Evolutionary conservation across 1,140 invertebrate genomes (phyloP).

Genomic region (Grapholita molesta): DNA sequence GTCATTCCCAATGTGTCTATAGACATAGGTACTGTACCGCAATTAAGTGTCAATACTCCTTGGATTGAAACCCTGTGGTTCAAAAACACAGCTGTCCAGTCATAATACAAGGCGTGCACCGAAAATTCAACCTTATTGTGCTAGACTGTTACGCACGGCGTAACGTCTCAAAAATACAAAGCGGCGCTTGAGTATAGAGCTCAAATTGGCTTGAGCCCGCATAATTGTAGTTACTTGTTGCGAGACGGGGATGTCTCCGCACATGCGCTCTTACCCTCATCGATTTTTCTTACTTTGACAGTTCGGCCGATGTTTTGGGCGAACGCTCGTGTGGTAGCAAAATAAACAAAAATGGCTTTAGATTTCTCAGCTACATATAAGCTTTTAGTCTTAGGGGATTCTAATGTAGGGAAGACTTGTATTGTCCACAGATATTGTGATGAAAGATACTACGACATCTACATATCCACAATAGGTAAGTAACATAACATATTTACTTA

Average conservation of each 20-base stretch:
- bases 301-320: constrained; percentile 69
- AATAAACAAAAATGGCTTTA: constrained; percentile 84
- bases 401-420: constrained; percentile 95
- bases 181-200: neutral
- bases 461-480: constrained; percentile 95
- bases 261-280: constrained; percentile 66
- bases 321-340: constrained; percentile 54
- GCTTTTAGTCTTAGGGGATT: constrained; percentile 92
- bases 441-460: constrained; percentile 93
- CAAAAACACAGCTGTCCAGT: neutral
- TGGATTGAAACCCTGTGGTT: neutral
- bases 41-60: constrained; percentile 11
- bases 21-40: neutral
- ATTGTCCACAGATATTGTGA: constrained; percentile 94
- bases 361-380: constrained; percentile 92
- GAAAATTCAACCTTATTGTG: neutral
- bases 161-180: neutral
- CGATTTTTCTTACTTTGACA: constrained; percentile 75
- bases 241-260: constrained; percentile 40
- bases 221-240: constrained; percentile 39
- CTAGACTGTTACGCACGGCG: neutral
- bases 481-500: constrained; percentile 53
- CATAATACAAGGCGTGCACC: neutral
- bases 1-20: neutral
- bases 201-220: neutral